These are phyloP conservation scores for Anguilla obscura DNA, from an alignment of 2,797 vertebrate genomes.

Conservation along the genomic window DNA sequence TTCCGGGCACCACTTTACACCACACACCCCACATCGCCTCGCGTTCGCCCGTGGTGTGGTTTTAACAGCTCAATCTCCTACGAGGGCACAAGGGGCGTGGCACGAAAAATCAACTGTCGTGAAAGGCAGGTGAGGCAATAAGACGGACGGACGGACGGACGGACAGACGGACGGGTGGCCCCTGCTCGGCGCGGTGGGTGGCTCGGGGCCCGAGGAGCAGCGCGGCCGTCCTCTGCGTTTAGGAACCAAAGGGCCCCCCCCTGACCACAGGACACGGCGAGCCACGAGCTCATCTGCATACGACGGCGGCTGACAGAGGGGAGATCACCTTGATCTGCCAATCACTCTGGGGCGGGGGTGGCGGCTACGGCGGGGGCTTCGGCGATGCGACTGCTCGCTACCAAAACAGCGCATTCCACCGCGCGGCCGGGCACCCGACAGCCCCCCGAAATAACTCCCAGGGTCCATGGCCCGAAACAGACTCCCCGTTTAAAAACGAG, in stretches of 20 bases:
- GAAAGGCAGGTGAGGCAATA: neutral
- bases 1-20: neutral
- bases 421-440: neutral
- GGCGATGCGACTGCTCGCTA: neutral
- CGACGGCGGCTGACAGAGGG: neutral
- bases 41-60: neutral
- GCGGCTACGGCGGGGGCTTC: neutral
- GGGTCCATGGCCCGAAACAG: neutral
- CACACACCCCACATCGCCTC: neutral
- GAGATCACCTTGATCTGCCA: constrained; percentile 39
- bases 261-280: constrained; percentile 22
- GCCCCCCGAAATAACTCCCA: neutral
- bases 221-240: neutral
- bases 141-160: too few relatives aligned
- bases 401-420: constrained; percentile 13
- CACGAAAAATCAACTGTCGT: neutral
- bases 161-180: neutral
- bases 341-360: constrained; percentile 14
- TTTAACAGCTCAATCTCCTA: neutral
- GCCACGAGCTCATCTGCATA: constrained; percentile 9
- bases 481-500: neutral
- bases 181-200: neutral
- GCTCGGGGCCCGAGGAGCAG: neutral
- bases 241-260: constrained; percentile 16
- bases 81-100: neutral